These are phyloP conservation scores for Euleptes europaea DNA, from an alignment of 2,113 vertebrate genomes.

Conservation along the genomic window DNA sequence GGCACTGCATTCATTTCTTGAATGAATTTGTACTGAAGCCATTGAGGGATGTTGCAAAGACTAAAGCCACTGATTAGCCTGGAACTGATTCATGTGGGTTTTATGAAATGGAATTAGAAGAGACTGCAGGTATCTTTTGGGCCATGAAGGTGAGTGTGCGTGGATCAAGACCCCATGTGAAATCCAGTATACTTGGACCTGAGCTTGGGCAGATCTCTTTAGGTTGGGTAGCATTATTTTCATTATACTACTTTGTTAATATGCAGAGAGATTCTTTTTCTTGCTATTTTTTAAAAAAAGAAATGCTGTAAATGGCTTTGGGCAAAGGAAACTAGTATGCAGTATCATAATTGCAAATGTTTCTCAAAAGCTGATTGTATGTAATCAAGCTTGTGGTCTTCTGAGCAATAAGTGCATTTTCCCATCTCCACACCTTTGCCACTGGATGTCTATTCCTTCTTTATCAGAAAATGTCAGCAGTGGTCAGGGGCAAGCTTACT, in stretches of 20 bases:
- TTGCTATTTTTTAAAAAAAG: not conserved
- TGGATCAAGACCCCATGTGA: not conserved
- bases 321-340: not conserved
- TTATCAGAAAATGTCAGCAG: too few relatives aligned
- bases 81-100: too few relatives aligned
- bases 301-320: not conserved
- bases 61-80: too few relatives aligned
- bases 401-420: not conserved
- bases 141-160: fast-evolving
- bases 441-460: not conserved
- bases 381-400: not conserved
- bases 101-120: not conserved
- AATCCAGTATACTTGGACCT: not conserved
- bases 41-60: too few relatives aligned
- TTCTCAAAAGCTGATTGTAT: not conserved
- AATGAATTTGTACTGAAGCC: too few relatives aligned
- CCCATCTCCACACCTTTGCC: too few relatives aligned
- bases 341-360: not conserved
- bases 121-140: not conserved
- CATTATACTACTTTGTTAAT: not conserved
- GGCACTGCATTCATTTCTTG: too few relatives aligned
- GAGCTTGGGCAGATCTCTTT: not conserved
- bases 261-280: not conserved
- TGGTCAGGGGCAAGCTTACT: not conserved
- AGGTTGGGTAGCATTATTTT: fast-evolving